These are phyloP conservation scores for Hartigia nigra DNA, from an alignment of 2,888 invertebrate genomes.

Conservation along the genomic window DNA sequence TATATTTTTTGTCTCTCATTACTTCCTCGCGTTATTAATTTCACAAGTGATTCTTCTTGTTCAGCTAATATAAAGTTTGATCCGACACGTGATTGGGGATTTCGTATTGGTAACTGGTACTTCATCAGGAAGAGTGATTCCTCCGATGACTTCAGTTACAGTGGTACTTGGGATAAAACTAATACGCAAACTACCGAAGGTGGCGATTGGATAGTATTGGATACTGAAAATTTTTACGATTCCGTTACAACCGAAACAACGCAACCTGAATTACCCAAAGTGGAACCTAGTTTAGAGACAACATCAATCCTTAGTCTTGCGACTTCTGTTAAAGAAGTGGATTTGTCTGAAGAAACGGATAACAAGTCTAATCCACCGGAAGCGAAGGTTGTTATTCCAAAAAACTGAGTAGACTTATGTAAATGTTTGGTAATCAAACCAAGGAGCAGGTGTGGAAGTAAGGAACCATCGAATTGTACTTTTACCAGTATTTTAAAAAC, in stretches of 20 bases:
- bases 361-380: background rate
- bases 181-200: background rate
- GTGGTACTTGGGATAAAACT: background rate
- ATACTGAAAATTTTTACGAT: background rate
- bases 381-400: background rate
- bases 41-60: background rate
- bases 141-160: background rate
- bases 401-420: background rate
- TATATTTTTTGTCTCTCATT: background rate
- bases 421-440: background rate
- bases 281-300: background rate
- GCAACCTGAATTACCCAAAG: background rate
- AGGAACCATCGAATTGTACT: background rate
- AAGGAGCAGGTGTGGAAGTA: background rate
- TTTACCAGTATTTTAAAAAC: background rate
- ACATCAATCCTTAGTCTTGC: background rate
- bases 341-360: background rate
- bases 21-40: background rate
- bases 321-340: background rate
- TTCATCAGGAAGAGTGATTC: conserved; percentile 39
- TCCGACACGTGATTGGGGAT: conserved; percentile 48
- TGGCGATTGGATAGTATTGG: background rate
- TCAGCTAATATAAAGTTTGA: conserved; percentile 46
- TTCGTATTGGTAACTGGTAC: conserved; percentile 52
- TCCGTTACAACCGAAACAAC: background rate